phyloP scores from a whole-genome alignment of 2,113 vertebrate genomes.

The Alouatta palliata region DNA sequence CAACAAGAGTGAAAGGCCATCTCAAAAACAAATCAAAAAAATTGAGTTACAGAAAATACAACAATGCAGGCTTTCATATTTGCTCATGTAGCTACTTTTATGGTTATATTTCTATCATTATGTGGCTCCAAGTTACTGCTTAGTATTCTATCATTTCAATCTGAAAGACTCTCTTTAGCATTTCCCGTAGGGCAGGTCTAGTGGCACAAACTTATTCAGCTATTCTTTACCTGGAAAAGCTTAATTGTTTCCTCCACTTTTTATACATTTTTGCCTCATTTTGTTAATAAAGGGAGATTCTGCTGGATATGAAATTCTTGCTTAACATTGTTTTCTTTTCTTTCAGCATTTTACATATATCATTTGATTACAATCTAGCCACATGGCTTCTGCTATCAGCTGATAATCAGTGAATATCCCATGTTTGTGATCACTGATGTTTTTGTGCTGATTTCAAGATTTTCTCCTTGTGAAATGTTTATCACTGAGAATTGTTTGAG shows the following conservation, averaged over 20 bases:
- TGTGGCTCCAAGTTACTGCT: neutral
- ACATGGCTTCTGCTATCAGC: neutral
- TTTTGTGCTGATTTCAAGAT: neutral
- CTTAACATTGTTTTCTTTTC: neutral
- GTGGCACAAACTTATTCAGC: neutral
- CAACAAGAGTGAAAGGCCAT: no score
- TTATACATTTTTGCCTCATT: no score
- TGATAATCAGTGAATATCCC: neutral
- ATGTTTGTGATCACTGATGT: neutral
- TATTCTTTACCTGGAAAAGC: neutral
- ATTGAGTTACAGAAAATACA: neutral
- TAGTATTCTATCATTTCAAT: neutral
- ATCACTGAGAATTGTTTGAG: neutral
- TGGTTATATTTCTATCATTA: neutral
- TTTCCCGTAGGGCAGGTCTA: neutral
- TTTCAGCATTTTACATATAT: neutral
- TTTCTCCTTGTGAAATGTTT: neutral
- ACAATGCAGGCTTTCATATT: neutral
- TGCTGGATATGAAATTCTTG: neutral
- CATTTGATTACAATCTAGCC: neutral
- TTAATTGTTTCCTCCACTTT: neutral
- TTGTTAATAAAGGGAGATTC: neutral
- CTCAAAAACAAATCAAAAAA: no score
- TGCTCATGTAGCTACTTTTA: neutral
- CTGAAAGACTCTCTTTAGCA: neutral